Evolutionary conservation across 1,140 invertebrate genomes (phyloP), one percentile per base, ranked within the genome.

Genomic region (Trialeurodes vaporariorum): DNA sequence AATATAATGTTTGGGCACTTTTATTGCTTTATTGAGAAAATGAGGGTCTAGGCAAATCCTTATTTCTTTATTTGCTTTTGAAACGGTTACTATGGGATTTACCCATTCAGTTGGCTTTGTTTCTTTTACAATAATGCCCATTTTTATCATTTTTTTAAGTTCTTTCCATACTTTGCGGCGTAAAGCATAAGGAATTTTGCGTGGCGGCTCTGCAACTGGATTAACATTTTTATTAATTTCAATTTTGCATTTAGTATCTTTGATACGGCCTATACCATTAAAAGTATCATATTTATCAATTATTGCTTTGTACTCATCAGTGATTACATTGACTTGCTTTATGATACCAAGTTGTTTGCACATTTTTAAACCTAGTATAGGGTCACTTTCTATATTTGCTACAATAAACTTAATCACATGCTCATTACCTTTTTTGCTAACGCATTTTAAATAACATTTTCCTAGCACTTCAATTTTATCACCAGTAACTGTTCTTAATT

Each of bases 1-100:
- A n/a, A 70, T 70, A 13, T 61, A 62, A 68, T 60, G 68, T 27
- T 69, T 63, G 17, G 67, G 62, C 60, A 25, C 59, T 26, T 67
- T 65, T 1, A 70, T 26, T 27, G 62, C 26, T 62, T 63, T 65
- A 64, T 73, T 73, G 13, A 73, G 34, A 49, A 72, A 25, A 17
- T 66, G 71, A 2, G 75, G 78, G 66, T 81, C 78, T 21, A 77
- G 72, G 67, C 77, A 79, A 2, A 81, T 61, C n/a, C 78, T 68
- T 11, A 77, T 66, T 49, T 68, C 65, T n/a, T 73, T 75, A 68
- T 75, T 72, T 59, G 71, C 64, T 68, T 81, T 80, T 59, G 71
- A 70, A 5, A 77, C 74, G n/a, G 74, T 66, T 1, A 80, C 72
- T 61, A 78, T 68, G 22, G 77, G 77, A 25, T 73, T 71, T 25